phyloP scores from a whole-genome alignment of 2,888 invertebrate genomes.

The Aleiodes alternator region DNA sequence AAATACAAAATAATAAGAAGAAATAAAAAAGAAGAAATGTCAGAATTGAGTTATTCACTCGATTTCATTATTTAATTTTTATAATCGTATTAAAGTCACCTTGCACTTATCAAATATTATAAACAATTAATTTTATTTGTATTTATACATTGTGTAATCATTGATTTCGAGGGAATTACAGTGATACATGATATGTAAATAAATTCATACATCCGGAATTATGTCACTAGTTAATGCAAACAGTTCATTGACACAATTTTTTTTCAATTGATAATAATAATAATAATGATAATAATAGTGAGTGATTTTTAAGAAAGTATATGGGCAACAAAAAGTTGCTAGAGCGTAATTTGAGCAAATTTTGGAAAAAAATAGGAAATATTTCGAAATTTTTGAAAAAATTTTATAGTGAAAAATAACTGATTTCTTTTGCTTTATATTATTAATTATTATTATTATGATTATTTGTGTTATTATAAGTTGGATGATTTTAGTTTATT shows the following conservation, averaged over 20 bases:
- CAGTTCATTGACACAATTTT: neutral
- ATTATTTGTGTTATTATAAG: neutral
- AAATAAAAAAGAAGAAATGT: conserved; percentile 7
- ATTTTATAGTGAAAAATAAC: no score
- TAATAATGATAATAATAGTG: no score
- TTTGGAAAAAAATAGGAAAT: no score
- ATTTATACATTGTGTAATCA: neutral
- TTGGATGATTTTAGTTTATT: neutral
- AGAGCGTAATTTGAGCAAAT: no score
- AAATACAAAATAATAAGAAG: conserved; percentile 12
- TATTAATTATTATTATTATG: no score
- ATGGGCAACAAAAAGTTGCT: no score
- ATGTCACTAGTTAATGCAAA: neutral
- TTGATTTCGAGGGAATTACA: neutral
- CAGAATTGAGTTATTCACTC: neutral
- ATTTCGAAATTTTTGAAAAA: no score
- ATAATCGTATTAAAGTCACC: neutral
- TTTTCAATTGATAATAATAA: no score
- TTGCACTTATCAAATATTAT: conserved; percentile 1
- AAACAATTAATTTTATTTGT: neutral
- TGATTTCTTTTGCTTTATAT: no score
- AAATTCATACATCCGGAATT: conserved; percentile 6
- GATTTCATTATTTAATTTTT: neutral
- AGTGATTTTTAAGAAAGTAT: no score
- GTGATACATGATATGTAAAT: neutral